Conservation (phyloP, 1,140 invertebrate genomes). For the Calephelis virginiensis region DNA sequence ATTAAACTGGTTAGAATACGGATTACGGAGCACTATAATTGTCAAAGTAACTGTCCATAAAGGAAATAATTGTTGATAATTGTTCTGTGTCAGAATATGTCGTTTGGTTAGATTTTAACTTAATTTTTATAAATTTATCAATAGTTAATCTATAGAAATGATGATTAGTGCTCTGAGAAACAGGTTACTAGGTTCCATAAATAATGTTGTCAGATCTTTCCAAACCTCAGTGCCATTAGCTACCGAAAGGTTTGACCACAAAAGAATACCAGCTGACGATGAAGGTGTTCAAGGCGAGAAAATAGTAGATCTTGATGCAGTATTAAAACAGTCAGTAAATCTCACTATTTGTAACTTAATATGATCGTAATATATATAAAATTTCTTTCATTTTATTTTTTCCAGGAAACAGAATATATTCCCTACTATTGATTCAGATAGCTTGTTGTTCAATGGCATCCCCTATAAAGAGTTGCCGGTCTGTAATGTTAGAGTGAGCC, state of each 20-base stretch:
- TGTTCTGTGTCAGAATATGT: too few species aligned
- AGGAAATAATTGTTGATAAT: too few species aligned
- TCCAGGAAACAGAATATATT: slow-evolving; percentile 84
- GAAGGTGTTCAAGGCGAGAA: slow-evolving; percentile 73
- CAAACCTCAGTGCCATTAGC: slow-evolving; percentile 46
- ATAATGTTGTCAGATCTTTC: slow-evolving; percentile 43
- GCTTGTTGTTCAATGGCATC: slow-evolving; percentile 87
- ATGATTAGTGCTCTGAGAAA: slow-evolving; percentile 53
- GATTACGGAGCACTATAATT: too few species aligned
- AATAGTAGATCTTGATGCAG: slow-evolving; percentile 61
- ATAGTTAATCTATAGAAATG: too few species aligned
- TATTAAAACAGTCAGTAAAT: slow-evolving; percentile 52
- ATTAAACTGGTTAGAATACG: too few species aligned
- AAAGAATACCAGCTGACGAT: slow-evolving; percentile 63
- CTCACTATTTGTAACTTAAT: too few species aligned
- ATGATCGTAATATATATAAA: too few species aligned
- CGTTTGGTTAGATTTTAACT: too few species aligned
- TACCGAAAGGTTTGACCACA: slow-evolving; percentile 63
- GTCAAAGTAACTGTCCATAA: too few species aligned
- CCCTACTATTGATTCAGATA: slow-evolving; percentile 85
- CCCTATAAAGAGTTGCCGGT: slow-evolving; percentile 90
- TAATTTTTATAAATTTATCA: too few species aligned
- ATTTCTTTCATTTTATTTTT: slow-evolving; percentile 36
- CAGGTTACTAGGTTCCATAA: slow-evolving; percentile 40
- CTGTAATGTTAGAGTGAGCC: slow-evolving; percentile 87